Evolutionary conservation across 2,797 vertebrate species (phyloP).

Genomic region (Premnoplex brunnescens): DNA sequence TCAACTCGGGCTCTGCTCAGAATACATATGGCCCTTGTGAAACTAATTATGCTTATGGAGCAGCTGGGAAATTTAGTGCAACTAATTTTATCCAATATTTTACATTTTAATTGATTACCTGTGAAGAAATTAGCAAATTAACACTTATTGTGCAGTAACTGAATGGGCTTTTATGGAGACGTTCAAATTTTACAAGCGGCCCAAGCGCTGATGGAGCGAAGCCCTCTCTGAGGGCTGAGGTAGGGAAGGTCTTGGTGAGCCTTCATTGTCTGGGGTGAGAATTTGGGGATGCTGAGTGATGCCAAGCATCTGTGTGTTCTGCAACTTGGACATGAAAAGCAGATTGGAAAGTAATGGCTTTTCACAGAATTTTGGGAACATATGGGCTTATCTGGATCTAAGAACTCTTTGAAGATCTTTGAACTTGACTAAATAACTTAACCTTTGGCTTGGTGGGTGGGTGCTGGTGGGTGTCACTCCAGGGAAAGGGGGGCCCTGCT

Average conservation of each 20-base stretch:
- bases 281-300: constrained; percentile 84
- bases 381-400: constrained; percentile 93
- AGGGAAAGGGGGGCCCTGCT: constrained; percentile 25
- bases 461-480: constrained; percentile 48
- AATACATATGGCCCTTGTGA: constrained; percentile 84
- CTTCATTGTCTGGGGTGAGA: constrained; percentile 82
- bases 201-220: constrained; percentile 81
- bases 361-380: constrained; percentile 84
- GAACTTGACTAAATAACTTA: constrained; percentile 95
- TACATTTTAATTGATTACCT: constrained; percentile 89
- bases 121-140: constrained; percentile 97
- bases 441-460: constrained; percentile 87
- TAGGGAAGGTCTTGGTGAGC: constrained; percentile 67
- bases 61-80: constrained; percentile 85
- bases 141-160: constrained; percentile 90
- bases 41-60: constrained; percentile 84
- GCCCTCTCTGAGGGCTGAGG: constrained; percentile 69
- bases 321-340: constrained; percentile 78
- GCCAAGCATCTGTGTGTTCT: constrained; percentile 86
- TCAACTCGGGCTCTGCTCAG: constrained; percentile 79
- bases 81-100: constrained; percentile 88
- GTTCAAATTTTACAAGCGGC: constrained; percentile 76
- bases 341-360: constrained; percentile 82
- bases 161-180: constrained; percentile 81
- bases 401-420: constrained; percentile 92